Evolutionary conservation across 2,888 invertebrate genomes (phyloP), one percentile per base, ranked within the genome.

Genomic region (Drosophila merina): DNA sequence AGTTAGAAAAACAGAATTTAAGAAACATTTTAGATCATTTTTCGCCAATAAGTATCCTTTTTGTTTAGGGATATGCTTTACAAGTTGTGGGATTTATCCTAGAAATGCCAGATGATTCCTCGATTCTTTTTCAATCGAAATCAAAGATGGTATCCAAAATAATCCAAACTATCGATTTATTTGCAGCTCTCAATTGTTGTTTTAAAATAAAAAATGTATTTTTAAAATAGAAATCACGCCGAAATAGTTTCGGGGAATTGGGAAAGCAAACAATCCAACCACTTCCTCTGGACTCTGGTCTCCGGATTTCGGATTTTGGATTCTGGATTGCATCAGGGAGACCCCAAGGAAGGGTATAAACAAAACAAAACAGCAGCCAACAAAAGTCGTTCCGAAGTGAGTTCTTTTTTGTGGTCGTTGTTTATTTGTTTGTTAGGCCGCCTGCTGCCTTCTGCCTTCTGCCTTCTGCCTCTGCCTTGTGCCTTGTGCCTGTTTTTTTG

Each of bases 401-500:
- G 31, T 59, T 45, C 14, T 30, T 25, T 42, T 36, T 45, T 47
- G 48, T 51, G 50, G 38, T 28, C 1, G 38, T 51, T 48, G 42
- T 67, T 70, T 67, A 57, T 57, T 70, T 48, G 59, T 57, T 70
- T 67, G 57, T 49, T 14, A 38, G 64, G 64, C 64, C 70, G 69
- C 70, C 63, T 55, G 70, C 63, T 26, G 49, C 12, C 48, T 45
- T 9, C 20, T 72, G 59, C 12, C 48, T 45, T 9, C 20, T 72
- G 59, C 14, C 31, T 57, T 57, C 74, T 4, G 28, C 28, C 5
- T 28, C 63, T 26, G 49, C 12, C 48, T 33, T 9, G n/a, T 67
- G 59, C 28, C 83, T 36, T 36, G 4, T 14, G 7, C 40, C 40
- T 14, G 8, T 12, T 36, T 36, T 55, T 74, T 86, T 79, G 79